These are phyloP conservation scores for Pseudomyrmex dendroicus DNA, from an alignment of 1,140 invertebrate genomes.

Conservation along the genomic window DNA sequence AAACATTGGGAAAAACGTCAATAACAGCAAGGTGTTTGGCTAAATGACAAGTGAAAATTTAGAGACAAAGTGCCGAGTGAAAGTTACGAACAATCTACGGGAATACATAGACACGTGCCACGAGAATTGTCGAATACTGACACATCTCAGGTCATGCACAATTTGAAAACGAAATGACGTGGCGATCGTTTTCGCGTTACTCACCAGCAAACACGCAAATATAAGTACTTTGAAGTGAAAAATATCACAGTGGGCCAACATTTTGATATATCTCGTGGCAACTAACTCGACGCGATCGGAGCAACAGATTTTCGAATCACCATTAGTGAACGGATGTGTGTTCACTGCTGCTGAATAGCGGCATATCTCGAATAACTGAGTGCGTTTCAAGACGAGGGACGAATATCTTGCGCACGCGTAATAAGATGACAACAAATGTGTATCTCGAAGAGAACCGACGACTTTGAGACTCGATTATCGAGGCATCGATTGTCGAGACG, in stretches of 20 bases:
- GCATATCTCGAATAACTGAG: constrained; percentile 67
- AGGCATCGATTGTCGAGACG: too few species aligned
- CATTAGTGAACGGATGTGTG: constrained; percentile 77
- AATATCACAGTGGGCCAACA: constrained; percentile 79
- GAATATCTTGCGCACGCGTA: too few species aligned
- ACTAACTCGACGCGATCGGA: constrained; percentile 64
- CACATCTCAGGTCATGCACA: background rate
- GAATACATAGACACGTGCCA: background rate
- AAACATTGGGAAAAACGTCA: background rate
- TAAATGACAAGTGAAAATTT: background rate
- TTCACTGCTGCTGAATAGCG: constrained; percentile 70
- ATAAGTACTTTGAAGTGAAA: constrained; percentile 72
- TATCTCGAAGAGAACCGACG: too few species aligned
- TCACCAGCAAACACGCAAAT: constrained; percentile 78
- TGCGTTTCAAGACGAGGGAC: too few species aligned
- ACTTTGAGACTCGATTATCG: too few species aligned
- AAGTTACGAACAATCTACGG: constrained; percentile 48
- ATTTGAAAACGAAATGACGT: background rate
- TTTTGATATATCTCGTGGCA: constrained; percentile 74
- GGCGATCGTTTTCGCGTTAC: constrained; percentile 51
- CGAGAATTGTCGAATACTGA: constrained; percentile 49
- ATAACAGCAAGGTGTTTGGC: background rate
- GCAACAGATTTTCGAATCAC: constrained; percentile 75
- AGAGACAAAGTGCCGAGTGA: background rate
- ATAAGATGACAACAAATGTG: too few species aligned